Evolutionary conservation across 1,140 invertebrate genomes (phyloP).

Genomic region (Anastatus disparis): DNA sequence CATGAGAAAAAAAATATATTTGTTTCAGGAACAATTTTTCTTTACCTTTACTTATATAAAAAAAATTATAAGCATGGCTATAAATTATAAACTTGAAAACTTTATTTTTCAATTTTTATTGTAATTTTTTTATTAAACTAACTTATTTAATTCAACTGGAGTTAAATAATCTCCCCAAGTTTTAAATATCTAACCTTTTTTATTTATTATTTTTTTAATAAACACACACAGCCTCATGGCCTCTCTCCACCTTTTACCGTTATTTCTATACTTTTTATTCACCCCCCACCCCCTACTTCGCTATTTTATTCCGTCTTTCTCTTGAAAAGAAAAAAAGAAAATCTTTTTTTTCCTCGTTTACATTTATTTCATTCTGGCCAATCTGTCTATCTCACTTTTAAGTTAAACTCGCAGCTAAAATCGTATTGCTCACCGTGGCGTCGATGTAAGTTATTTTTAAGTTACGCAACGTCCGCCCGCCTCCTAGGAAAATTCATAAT

Average conservation of each 20-base stretch:
- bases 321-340: too few species aligned
- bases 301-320: background rate
- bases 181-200: constrained; percentile 28
- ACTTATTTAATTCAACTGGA: too few species aligned
- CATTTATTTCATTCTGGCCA: constrained; percentile 35
- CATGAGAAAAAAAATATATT: constrained; percentile 27
- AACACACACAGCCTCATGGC: constrained; percentile 59
- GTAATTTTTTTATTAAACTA: constrained; percentile 10
- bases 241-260: constrained; percentile 50
- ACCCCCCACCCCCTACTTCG: background rate
- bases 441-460: constrained; percentile 46
- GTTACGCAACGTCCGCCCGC: constrained; percentile 37
- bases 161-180: constrained; percentile 7
- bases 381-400: constrained; percentile 20
- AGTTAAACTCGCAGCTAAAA: constrained; percentile 34
- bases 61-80: constrained; percentile 23
- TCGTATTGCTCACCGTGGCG: constrained; percentile 24
- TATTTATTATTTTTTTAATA: constrained; percentile 22
- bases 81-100: constrained; percentile 6
- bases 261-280: constrained; percentile 39
- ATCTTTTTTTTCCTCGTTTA: constrained; percentile 27
- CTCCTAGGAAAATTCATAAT: constrained; percentile 27
- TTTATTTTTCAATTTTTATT: constrained; percentile 21
- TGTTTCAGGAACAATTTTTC: constrained; percentile 16
- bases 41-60: constrained; percentile 23